These are phyloP conservation scores for Apocheima hispidaria DNA, from an alignment of 2,888 invertebrate species.

Conservation along the genomic window DNA sequence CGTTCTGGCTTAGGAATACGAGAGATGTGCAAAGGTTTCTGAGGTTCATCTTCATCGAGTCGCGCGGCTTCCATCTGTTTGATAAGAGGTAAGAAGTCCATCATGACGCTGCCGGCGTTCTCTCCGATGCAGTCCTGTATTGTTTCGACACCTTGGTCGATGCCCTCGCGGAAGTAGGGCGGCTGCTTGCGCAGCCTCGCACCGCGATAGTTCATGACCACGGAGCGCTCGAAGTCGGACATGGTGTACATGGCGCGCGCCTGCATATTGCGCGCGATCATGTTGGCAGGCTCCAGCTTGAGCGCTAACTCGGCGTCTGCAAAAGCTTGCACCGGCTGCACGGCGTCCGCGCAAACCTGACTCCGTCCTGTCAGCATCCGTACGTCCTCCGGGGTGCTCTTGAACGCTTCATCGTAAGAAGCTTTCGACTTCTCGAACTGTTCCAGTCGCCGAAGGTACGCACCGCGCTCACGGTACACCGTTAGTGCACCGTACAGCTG, in stretches of 20 bases:
- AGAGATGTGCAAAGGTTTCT: conserved; percentile 63
- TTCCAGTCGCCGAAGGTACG: conserved; percentile 73
- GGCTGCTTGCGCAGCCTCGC: conserved; percentile 68
- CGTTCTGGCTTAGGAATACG: conserved; percentile 70
- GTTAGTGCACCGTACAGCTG: conserved; percentile 72
- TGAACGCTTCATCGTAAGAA: conserved; percentile 76
- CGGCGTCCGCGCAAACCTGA: conserved; percentile 77
- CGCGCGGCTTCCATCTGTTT: conserved; percentile 65
- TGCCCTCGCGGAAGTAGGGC: conserved; percentile 79
- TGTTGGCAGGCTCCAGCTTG: conserved; percentile 72
- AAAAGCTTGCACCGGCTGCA: conserved; percentile 74
- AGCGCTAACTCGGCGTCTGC: conserved; percentile 77
- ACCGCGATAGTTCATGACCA: conserved; percentile 79
- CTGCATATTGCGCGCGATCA: conserved; percentile 79
- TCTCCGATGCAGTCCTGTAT: conserved; percentile 80
- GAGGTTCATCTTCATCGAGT: conserved; percentile 58
- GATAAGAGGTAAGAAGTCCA: conserved; percentile 76
- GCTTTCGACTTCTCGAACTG: conserved; percentile 78
- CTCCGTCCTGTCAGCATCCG: conserved; percentile 74
- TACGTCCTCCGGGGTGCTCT: conserved; percentile 68
- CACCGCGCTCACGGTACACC: conserved; percentile 78
- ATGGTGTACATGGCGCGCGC: conserved; percentile 79
- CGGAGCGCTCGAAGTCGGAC: conserved; percentile 78
- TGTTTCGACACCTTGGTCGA: conserved; percentile 78
- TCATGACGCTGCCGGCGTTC: conserved; percentile 77